Conservation (phyloP, 2,113 vertebrate species). For the Buteo buteo region DNA sequence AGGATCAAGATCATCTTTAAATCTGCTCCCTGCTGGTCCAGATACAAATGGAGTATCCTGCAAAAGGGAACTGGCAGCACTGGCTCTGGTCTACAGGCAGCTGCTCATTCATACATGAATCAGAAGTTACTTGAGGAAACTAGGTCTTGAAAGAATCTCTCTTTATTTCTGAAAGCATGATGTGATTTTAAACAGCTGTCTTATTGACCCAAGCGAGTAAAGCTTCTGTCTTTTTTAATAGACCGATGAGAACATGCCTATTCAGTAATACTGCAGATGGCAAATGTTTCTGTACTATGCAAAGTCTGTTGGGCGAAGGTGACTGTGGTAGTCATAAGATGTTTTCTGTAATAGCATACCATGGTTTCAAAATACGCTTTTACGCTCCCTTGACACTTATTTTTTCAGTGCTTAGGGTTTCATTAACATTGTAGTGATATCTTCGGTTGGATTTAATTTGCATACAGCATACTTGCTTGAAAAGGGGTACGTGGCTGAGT, state of each 20-base stretch:
- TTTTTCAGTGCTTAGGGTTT: neutral
- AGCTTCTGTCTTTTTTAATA: neutral
- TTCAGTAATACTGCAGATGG: constrained; percentile 23
- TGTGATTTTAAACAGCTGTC: constrained; percentile 24
- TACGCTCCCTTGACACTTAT: neutral
- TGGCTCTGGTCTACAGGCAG: neutral
- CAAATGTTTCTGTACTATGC: neutral
- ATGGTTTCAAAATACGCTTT: constrained; percentile 3
- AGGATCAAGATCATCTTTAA: neutral
- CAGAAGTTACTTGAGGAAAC: neutral
- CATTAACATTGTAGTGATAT: neutral
- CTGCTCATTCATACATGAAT: neutral
- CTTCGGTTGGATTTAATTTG: constrained; percentile 25
- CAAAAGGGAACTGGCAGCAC: neutral
- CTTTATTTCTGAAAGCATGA: neutral
- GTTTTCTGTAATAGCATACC: neutral
- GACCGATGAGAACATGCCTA: neutral
- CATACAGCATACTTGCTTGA: neutral
- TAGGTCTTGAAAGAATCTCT: neutral
- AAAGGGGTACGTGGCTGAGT: neutral
- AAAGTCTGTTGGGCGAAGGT: neutral
- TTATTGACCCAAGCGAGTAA: neutral
- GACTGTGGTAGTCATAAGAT: neutral
- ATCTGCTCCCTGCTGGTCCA: neutral
- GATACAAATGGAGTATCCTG: neutral